Conservation (phyloP, 2,113 vertebrate species). For the Merops nubicus region DNA sequence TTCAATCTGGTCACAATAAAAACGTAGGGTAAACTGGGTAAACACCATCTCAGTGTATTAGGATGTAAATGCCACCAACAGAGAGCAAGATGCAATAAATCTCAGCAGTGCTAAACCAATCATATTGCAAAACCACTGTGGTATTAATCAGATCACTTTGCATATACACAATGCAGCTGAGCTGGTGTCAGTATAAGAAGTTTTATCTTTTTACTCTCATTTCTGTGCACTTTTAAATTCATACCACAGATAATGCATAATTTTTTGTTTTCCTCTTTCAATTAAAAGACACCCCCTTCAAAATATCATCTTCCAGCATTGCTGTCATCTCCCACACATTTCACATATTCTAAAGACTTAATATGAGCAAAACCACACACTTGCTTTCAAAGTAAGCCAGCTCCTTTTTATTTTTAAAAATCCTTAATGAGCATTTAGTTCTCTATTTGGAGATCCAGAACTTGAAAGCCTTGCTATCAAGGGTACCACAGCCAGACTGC, state of each 20-base stretch:
- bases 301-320: background rate
- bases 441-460: background rate
- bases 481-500: background rate
- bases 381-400: background rate
- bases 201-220: background rate
- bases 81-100: background rate
- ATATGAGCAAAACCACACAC: background rate
- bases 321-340: background rate
- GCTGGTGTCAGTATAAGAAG: background rate
- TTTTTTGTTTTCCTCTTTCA: background rate
- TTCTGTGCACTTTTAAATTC: background rate
- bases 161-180: background rate
- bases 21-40: background rate
- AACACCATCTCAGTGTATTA: background rate
- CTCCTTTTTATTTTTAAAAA: background rate
- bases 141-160: background rate
- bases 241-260: background rate
- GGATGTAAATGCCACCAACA: background rate
- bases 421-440: background rate
- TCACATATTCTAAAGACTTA: background rate
- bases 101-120: background rate
- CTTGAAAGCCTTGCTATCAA: background rate
- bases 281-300: background rate
- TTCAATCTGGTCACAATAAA: background rate
- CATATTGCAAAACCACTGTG: background rate